phyloP scores from a whole-genome alignment of 2,113 vertebrate genomes.

The Engraulis encrasicolus region DNA sequence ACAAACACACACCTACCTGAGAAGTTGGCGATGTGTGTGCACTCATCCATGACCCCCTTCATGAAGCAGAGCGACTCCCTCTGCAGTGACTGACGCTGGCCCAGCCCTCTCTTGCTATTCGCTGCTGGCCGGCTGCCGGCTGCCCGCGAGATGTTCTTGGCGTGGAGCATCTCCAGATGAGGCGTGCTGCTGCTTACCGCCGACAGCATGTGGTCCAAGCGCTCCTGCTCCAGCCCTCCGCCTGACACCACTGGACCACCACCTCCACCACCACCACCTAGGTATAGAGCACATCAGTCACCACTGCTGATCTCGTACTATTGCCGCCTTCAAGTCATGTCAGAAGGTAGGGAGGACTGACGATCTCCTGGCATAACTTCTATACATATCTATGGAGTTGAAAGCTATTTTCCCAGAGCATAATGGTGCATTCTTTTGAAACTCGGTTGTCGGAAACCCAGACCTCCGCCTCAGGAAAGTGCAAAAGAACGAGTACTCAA shows the following conservation, averaged over 20 bases:
- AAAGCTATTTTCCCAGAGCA: too few species aligned
- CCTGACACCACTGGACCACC: neutral
- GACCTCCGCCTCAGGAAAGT: too few species aligned
- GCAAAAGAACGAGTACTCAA: too few species aligned
- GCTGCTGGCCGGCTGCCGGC: neutral
- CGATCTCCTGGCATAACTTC: too few species aligned
- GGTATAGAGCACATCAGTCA: constrained; percentile 58
- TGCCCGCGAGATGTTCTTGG: constrained; percentile 27
- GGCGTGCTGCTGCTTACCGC: constrained; percentile 65
- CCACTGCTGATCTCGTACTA: too few species aligned
- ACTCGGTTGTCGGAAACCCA: too few species aligned
- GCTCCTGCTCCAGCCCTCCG: constrained; percentile 43
- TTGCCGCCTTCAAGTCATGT: too few species aligned
- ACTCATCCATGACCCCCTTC: constrained; percentile 99
- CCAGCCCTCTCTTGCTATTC: neutral
- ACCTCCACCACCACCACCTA: neutral
- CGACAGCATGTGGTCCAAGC: constrained; percentile 71
- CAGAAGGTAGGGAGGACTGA: too few species aligned
- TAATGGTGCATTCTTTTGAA: too few species aligned
- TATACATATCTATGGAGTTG: too few species aligned
- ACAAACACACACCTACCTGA: constrained; percentile 77
- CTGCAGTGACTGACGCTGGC: constrained; percentile 75
- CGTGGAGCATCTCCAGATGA: constrained; percentile 36
- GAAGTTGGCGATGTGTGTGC: constrained; percentile 97
- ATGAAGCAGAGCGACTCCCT: constrained; percentile 91